These are phyloP conservation scores for Hydrozoanthus gracilis DNA, from an alignment of 92 coral and sea anemone species.

Conservation along the genomic window DNA sequence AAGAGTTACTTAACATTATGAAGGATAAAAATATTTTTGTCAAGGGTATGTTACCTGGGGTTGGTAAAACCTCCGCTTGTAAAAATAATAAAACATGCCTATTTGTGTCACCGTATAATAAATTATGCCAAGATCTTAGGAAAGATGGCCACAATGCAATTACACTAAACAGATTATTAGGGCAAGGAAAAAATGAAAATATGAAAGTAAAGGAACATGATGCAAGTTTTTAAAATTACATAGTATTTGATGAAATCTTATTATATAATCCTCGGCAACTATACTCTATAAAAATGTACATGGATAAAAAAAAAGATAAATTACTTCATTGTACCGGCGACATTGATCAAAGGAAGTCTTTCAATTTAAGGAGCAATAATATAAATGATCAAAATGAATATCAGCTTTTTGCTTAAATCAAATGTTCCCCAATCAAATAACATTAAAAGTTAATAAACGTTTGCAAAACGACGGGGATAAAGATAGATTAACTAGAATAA, in stretches of 20 bases:
- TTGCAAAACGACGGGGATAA: conserved; percentile 18
- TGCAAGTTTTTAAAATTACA: background rate
- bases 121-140: background rate
- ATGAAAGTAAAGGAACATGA: background rate
- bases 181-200: conserved; percentile 15
- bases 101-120: conserved; percentile 15
- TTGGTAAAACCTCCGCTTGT: background rate
- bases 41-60: background rate
- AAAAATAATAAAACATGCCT: background rate
- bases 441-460: conserved; percentile 31
- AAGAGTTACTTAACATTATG: conserved; percentile 8
- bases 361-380: conserved; percentile 37
- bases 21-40: conserved; percentile 25
- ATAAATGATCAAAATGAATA: conserved; percentile 33
- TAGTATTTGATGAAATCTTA: conserved; percentile 36
- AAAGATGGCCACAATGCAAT: background rate
- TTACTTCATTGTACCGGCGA: conserved; percentile 22
- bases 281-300: conserved; percentile 31
- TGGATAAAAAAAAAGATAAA: conserved; percentile 30
- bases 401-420: conserved; percentile 38
- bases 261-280: conserved; percentile 22
- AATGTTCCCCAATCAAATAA: conserved; percentile 41
- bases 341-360: conserved; percentile 48
- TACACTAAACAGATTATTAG: background rate
- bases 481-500: background rate